Conservation (phyloP, 92 coral and sea anemone genomes). For the Epizoanthus scotinus region DNA sequence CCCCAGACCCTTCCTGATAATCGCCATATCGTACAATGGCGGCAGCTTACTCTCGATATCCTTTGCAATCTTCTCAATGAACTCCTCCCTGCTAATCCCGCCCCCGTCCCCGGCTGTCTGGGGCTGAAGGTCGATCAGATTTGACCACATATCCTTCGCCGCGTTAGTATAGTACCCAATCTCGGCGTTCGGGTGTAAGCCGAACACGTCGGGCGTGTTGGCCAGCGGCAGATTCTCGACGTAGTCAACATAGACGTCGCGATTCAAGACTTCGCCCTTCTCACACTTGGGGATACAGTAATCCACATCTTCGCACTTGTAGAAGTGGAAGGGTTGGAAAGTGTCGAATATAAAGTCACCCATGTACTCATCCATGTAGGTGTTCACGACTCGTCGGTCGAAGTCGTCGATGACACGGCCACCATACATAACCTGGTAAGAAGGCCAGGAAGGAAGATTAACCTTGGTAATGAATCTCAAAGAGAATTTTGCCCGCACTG, state of each 20-base stretch:
- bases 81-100: constrained; percentile 96
- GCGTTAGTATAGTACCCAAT: constrained; percentile 98
- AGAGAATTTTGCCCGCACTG: too few species aligned
- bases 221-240: constrained; percentile 91
- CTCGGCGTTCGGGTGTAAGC: constrained; percentile 99
- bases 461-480: too few species aligned
- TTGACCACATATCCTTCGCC: constrained; percentile 99
- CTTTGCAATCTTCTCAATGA: constrained; percentile 94
- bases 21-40: constrained; percentile 86
- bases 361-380: constrained; percentile 99
- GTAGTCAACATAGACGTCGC: constrained; percentile 89
- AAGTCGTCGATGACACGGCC: constrained; percentile 99
- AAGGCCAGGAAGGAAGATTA: not conserved
- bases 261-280: constrained; percentile 63
- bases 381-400: constrained; percentile 98
- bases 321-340: constrained; percentile 99
- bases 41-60: constrained; percentile 97
- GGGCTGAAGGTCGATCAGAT: constrained; percentile 96
- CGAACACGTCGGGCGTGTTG: constrained; percentile 99
- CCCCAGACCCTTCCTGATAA: constrained; percentile 82
- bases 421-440: constrained; percentile 95
- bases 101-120: constrained; percentile 99
- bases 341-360: constrained; percentile 99
- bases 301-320: constrained; percentile 92
- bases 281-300: constrained; percentile 81